A percentile compares a stretch with the other conserved stretches of the same genome.
Evolutionary conservation across 2,888 invertebrate species (phyloP).

Genomic region (Drosophila dives): DNA sequence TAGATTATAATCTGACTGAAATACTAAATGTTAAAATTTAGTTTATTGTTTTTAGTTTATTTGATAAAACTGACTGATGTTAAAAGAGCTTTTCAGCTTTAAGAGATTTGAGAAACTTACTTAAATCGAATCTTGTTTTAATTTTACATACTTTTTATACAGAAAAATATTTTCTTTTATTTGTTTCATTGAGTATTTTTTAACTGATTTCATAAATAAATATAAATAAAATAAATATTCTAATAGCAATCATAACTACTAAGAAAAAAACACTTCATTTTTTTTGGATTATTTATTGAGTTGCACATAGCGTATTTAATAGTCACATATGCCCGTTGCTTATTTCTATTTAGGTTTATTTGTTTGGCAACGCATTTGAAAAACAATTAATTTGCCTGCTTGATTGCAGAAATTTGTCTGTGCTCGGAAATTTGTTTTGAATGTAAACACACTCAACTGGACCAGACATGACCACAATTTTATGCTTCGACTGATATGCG

Average conservation of each 20-base stretch:
- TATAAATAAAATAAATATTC: no score
- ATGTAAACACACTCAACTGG: constrained; percentile 73
- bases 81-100: background rate
- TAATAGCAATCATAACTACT: no score
- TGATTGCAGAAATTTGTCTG: constrained; percentile 58
- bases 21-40: background rate
- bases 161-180: background rate
- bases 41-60: background rate
- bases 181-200: no score
- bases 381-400: constrained; percentile 74
- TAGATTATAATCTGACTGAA: background rate
- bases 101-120: background rate
- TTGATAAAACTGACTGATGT: background rate
- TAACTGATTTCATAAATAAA: no score
- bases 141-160: background rate
- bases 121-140: background rate
- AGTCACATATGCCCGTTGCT: constrained; percentile 6
- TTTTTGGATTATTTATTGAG: background rate
- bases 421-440: constrained; percentile 55
- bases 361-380: constrained; percentile 68
- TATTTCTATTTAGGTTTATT: constrained; percentile 41
- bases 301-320: constrained; percentile 20
- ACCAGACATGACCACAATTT: constrained; percentile 75
- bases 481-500: constrained; percentile 70
- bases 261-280: no score